These are phyloP conservation scores for Platygyra sinensis DNA, from an alignment of 64 coral and sea anemone species.

Conservation along the genomic window DNA sequence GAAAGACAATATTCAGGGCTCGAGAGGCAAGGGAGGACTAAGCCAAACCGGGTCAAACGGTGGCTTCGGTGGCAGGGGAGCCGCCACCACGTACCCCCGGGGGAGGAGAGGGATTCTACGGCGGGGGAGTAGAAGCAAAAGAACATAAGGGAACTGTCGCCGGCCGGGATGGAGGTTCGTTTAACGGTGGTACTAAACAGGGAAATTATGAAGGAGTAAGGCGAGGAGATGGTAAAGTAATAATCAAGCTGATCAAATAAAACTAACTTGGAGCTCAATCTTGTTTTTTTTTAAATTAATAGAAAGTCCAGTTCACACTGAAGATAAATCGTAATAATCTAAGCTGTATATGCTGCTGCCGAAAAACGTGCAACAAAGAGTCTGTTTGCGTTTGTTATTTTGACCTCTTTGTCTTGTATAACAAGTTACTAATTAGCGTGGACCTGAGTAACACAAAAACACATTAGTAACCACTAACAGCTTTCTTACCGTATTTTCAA, in stretches of 20 bases:
- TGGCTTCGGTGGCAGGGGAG: constrained; percentile 77
- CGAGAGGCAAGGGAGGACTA: constrained; percentile 44
- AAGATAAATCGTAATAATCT: too few species aligned
- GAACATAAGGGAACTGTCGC: constrained; percentile 13
- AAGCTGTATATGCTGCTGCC: too few species aligned
- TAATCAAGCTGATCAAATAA: constrained; percentile 36
- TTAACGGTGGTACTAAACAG: constrained; percentile 48
- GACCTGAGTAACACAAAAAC: too few species aligned
- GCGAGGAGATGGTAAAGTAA: constrained; percentile 60
- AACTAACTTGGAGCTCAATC: too few species aligned
- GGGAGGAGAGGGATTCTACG: constrained; percentile 87
- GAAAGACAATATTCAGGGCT: not conserved
- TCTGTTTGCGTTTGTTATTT: too few species aligned
- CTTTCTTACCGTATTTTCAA: too few species aligned
- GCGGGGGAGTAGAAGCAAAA: constrained; percentile 64
- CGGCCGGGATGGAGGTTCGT: constrained; percentile 79
- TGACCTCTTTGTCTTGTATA: too few species aligned
- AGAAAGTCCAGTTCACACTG: too few species aligned
- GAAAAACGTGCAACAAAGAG: too few species aligned
- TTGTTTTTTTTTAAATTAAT: too few species aligned
- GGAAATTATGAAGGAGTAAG: constrained; percentile 56
- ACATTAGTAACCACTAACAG: too few species aligned
- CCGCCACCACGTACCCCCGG: constrained; percentile 51
- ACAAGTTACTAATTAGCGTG: too few species aligned
- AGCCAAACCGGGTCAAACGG: constrained; percentile 11